Conservation (phyloP, 2,888 invertebrate species). For the Phanerotoma sp. region DNA sequence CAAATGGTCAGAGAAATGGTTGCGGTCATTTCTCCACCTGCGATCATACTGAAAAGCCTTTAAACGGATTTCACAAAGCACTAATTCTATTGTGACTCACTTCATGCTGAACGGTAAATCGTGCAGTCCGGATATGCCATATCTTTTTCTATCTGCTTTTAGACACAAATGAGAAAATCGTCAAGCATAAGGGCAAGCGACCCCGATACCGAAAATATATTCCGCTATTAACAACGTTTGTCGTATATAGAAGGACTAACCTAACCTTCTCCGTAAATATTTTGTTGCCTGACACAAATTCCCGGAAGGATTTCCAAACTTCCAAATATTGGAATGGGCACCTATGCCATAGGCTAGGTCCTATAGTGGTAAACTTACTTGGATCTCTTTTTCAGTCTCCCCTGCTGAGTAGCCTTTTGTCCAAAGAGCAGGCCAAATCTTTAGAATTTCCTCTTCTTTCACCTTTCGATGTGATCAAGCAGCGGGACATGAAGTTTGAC, state of each 20-base stretch:
- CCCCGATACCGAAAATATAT: background rate
- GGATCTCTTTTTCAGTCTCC: conserved; percentile 17
- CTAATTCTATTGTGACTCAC: conserved; percentile 49
- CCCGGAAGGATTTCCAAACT: conserved; percentile 50
- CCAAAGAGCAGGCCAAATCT: conserved; percentile 15
- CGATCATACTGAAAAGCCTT: conserved; percentile 26
- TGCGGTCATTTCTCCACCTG: conserved; percentile 24
- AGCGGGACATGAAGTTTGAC: background rate
- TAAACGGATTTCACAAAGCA: conserved; percentile 52
- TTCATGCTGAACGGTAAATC: conserved; percentile 9
- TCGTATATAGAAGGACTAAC: conserved; percentile 6
- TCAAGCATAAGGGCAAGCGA: background rate
- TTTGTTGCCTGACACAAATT: conserved; percentile 43
- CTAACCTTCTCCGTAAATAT: conserved; percentile 19
- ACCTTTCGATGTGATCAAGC: background rate
- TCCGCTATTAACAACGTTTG: conserved; percentile 4
- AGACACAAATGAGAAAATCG: conserved; percentile 1
- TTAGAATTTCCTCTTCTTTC: background rate
- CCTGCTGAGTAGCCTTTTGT: conserved; percentile 46
- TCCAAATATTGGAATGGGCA: conserved; percentile 29
- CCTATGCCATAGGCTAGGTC: too few relatives aligned
- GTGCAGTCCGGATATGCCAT: background rate
- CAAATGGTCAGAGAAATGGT: background rate
- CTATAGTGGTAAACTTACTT: conserved; percentile 8
- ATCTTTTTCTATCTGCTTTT: background rate